Evolutionary conservation across 2,888 invertebrate species (phyloP).

Genomic region (Lampropteryx suffumata): DNA sequence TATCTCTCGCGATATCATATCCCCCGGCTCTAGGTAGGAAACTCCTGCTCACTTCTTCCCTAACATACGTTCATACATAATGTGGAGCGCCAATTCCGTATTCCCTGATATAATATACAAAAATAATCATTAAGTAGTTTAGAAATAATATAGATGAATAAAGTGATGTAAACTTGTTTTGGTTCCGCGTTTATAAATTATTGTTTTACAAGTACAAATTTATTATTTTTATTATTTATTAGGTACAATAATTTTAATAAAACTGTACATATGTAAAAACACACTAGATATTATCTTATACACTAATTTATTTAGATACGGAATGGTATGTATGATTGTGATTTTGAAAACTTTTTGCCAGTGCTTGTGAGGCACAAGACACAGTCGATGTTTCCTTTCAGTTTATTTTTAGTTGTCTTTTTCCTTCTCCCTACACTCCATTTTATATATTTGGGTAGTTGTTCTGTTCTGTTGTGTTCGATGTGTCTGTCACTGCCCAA

Average conservation of each 20-base stretch:
- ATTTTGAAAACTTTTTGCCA: conserved; percentile 61
- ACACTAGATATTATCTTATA: conserved; percentile 74
- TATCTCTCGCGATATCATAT: background rate
- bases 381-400: conserved; percentile 37
- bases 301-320: conserved; percentile 78
- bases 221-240: conserved; percentile 68
- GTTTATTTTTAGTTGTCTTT: conserved; percentile 5
- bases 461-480: conserved; percentile 12
- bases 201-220: conserved; percentile 76
- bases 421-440: conserved; percentile 4
- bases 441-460: background rate
- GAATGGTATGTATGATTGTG: conserved; percentile 68
- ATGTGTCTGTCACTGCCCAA: conserved; percentile 47
- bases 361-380: conserved; percentile 58
- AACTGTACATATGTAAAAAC: conserved; percentile 81
- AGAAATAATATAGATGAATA: conserved; percentile 67
- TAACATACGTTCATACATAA: background rate
- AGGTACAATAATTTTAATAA: conserved; percentile 69
- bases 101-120: conserved; percentile 63
- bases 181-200: conserved; percentile 64
- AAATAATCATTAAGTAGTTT: conserved; percentile 78
- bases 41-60: background rate
- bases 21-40: background rate
- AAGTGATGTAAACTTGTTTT: conserved; percentile 59
- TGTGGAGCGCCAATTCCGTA: conserved; percentile 48